phyloP scores from a whole-genome alignment of 2,888 invertebrate genomes.

The Tuberolachnus salignus region DNA sequence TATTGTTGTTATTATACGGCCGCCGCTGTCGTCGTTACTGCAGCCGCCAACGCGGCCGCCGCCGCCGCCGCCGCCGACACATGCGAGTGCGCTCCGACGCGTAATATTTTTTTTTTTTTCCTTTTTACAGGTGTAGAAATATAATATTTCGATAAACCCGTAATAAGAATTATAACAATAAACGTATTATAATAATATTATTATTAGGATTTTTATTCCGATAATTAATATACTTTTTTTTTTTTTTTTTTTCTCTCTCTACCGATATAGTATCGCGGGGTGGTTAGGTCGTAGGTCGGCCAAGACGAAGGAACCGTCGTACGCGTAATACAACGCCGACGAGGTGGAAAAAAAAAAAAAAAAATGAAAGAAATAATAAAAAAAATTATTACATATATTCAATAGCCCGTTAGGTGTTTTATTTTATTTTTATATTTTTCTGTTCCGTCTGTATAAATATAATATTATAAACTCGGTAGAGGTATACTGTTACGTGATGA shows the following conservation, averaged over 20 bases:
- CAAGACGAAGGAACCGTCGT: not conserved
- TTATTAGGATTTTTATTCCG: slow-evolving; percentile 1
- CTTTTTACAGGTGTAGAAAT: not conserved
- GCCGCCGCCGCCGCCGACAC: not conserved
- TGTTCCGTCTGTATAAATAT: not conserved
- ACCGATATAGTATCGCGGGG: not conserved
- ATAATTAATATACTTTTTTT: not conserved
- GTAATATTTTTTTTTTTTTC: no score
- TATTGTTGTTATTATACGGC: not conserved
- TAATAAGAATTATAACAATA: not conserved
- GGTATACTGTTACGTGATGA: slow-evolving; percentile 30
- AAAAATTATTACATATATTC: no score
- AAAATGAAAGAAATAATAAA: no score
- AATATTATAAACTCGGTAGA: no score
- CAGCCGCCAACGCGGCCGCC: slow-evolving; percentile 3
- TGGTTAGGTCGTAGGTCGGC: not conserved
- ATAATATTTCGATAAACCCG: slow-evolving; percentile 12
- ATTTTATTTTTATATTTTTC: not conserved
- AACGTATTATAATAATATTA: not conserved
- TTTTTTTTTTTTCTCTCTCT: not conserved
- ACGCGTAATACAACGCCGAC: slow-evolving; percentile 12
- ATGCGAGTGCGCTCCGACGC: slow-evolving; percentile 13
- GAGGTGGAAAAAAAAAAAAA: slow-evolving; percentile 38
- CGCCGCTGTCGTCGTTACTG: no score
- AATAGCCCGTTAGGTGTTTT: slow-evolving; percentile 3